These are phyloP conservation scores for Tragelaphus strepsiceros DNA, from an alignment of 2,113 vertebrate species.

Conservation along the genomic window DNA sequence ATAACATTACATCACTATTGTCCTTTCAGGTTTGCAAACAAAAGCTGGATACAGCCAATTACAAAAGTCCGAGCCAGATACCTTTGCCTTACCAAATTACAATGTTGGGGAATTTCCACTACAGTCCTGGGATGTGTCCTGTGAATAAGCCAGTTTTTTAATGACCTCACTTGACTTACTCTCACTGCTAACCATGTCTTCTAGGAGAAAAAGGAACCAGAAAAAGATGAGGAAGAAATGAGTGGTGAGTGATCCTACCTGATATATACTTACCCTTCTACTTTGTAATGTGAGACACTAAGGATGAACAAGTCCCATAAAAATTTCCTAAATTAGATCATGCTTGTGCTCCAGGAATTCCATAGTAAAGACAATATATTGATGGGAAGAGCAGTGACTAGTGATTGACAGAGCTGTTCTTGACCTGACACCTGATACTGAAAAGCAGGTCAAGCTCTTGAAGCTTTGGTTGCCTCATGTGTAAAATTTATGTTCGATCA, in stretches of 20 bases:
- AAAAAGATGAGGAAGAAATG: background rate
- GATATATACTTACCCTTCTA: background rate
- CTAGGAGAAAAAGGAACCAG: background rate
- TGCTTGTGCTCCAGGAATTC: background rate
- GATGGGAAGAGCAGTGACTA: background rate
- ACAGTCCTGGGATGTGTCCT: background rate
- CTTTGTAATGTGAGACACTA: background rate
- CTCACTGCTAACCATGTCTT: background rate
- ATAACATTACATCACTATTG: constrained; percentile 46
- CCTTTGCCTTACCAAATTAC: constrained; percentile 30
- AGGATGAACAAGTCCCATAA: background rate
- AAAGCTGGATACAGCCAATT: background rate
- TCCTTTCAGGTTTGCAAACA: constrained; percentile 51
- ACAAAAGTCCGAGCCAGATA: background rate
- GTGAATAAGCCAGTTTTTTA: background rate
- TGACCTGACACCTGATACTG: background rate
- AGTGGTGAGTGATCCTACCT: background rate
- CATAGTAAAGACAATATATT: background rate
- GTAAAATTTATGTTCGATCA: background rate
- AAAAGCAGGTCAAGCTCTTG: background rate
- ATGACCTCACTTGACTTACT: constrained; percentile 7
- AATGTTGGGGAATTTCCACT: constrained; percentile 55
- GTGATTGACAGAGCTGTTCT: background rate
- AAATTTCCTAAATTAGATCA: background rate
- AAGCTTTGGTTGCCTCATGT: background rate